A percentile compares a stretch with the other conserved stretches of the same genome.
phyloP scores from a whole-genome alignment of 2,888 invertebrate genomes.

The Biston betularia region DNA sequence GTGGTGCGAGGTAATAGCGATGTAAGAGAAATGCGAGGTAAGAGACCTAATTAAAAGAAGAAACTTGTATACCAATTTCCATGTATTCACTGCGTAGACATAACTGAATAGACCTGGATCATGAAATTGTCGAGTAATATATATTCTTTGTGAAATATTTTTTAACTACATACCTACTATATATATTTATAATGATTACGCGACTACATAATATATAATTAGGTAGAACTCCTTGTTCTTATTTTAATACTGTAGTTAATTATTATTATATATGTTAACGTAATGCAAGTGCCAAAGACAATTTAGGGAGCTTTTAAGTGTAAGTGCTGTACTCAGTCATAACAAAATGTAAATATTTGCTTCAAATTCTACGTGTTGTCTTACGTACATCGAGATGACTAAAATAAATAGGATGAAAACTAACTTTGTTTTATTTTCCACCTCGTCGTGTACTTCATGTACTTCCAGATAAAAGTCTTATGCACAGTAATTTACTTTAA shows the following conservation, averaged over 20 bases:
- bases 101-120: neutral
- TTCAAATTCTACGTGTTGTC: slow-evolving; percentile 74
- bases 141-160: too few relatives aligned
- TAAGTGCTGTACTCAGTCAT: slow-evolving; percentile 55
- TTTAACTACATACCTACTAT: too few relatives aligned
- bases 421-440: slow-evolving; percentile 13
- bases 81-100: neutral
- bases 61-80: neutral
- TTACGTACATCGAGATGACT: slow-evolving; percentile 70
- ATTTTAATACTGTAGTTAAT: slow-evolving; percentile 1
- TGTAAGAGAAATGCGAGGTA: too few relatives aligned
- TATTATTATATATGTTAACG: slow-evolving; percentile 49
- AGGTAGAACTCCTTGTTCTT: neutral
- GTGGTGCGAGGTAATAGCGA: too few relatives aligned
- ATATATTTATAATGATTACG: neutral
- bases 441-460: too few relatives aligned
- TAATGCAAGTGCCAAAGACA: slow-evolving; percentile 82
- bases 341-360: slow-evolving; percentile 63
- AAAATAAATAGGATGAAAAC: slow-evolving; percentile 72
- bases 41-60: too few relatives aligned
- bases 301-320: slow-evolving; percentile 79
- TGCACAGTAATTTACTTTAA: too few relatives aligned
- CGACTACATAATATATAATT: neutral
- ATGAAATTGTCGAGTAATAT: neutral
- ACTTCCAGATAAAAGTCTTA: neutral